phyloP scores from a whole-genome alignment of 1,140 invertebrate genomes.

The Hormaphis cornu region DNA sequence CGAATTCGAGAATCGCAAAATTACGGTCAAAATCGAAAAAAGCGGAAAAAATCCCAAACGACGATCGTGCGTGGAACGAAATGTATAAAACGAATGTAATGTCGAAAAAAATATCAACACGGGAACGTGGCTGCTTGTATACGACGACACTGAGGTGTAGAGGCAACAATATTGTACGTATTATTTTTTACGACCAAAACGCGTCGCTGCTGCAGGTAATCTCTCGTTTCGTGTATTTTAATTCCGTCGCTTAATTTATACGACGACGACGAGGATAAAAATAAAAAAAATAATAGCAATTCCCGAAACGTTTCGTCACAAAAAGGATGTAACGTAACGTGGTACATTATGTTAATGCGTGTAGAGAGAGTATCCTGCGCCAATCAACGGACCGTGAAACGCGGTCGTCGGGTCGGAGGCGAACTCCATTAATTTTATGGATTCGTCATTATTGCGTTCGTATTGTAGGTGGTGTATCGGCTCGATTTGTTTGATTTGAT shows the following conservation, averaged over 20 bases:
- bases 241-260: not conserved
- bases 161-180: no score
- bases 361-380: constrained; percentile 4
- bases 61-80: no score
- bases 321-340: not conserved
- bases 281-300: not conserved
- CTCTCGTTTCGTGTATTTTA: not conserved
- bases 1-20: no score
- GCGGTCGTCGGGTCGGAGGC: not conserved
- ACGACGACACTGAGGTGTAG: no score
- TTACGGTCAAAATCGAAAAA: no score
- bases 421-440: constrained; percentile 26
- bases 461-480: constrained; percentile 12
- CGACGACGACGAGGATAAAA: not conserved
- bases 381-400: constrained; percentile 21
- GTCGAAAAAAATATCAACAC: no score
- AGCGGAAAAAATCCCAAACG: no score
- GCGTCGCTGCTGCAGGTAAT: no score
- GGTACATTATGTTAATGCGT: not conserved
- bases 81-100: no score
- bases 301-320: constrained; percentile 12
- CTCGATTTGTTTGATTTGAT: constrained; percentile 2
- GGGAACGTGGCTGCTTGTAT: no score
- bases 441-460: constrained; percentile 21
- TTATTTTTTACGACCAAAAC: no score